Conservation (phyloP, 1,140 invertebrate species). For the Diplogasteroides magnus region DNA sequence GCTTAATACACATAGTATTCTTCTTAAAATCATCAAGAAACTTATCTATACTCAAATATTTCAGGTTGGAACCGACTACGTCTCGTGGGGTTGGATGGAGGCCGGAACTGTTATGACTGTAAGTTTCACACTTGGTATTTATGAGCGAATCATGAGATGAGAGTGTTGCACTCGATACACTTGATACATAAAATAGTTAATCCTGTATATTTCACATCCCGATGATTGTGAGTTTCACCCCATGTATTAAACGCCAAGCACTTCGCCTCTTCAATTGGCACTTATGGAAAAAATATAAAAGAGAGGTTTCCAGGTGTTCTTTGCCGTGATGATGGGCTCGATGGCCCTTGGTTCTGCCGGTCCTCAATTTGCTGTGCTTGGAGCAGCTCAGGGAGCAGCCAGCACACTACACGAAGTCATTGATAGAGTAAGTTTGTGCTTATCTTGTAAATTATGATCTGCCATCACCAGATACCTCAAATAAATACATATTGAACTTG, state of each 20-base stretch:
- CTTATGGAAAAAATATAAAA: neutral
- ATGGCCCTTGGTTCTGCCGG: constrained; percentile 40
- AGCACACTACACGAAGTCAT: constrained; percentile 44
- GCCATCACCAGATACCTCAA: no score
- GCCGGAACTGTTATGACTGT: constrained; percentile 28
- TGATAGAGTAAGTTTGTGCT: constrained; percentile 28
- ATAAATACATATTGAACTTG: no score
- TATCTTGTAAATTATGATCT: no score
- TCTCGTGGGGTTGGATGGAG: constrained; percentile 12
- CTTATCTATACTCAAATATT: no score
- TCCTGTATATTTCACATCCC: no score
- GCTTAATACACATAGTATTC: no score
- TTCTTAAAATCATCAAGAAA: no score
- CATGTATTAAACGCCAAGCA: no score
- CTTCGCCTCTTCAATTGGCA: neutral
- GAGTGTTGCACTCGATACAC: constrained; percentile 5
- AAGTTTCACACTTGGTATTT: constrained; percentile 1
- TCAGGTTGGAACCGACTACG: no score
- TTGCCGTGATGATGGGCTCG: constrained; percentile 47
- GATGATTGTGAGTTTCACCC: no score
- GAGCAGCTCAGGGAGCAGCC: constrained; percentile 45
- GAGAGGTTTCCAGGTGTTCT: constrained; percentile 34
- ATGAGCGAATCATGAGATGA: constrained; percentile 9
- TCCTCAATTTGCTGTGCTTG: constrained; percentile 45
- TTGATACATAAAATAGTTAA: no score